Base-by-base conservation (phyloP, 2,888 invertebrate genomes). In the Diaprepes abbreviatus region DNA sequence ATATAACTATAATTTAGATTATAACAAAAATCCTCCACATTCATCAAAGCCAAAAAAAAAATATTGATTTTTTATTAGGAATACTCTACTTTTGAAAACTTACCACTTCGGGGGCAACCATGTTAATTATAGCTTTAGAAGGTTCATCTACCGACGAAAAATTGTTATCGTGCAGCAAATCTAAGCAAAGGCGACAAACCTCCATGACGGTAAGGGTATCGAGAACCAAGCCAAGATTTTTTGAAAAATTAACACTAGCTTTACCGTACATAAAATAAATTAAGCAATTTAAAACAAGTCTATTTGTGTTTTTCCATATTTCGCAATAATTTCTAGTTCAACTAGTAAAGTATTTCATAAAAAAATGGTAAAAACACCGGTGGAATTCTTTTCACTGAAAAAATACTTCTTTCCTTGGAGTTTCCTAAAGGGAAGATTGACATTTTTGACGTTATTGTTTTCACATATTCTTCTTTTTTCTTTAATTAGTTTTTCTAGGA, bases 101-200 rank as follows among this genome's bases (percentile, higher is more conserved):
- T 55, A 62, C 67, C 45, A 54, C 24, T 62, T 67, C 67, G 35
- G 67, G 67, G 12, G 40, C 40, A 10, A 67, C 14, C 2, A 12
- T 35, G 17, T 55, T 62, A 35, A 67, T 36, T 31, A 62, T 43
- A 24, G 54, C 60, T 45, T 54, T 62, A 14, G 31, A 55, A 9
- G 45, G 33, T 1, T 24, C 60, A n/a, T 54, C 35, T 16, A 67
- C 24, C 12, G 36, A 36, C 3, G n/a, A 35, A 43, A 55, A 67
- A 16, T 16, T 55, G 3, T 38, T 54, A 33, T 43, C 45, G 7
- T 54, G 14, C 7, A 45, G 10, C n/a, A 62, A 43, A 3, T 55
- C 45, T 36, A 62, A 55, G 36, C 67, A 67, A 17, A 67, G 36
- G n/a, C 67, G 60, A 55, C 67, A 67, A 45, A 67, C 48, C 24